phyloP scores from a whole-genome alignment of 2,113 vertebrate species.

The Nothoprocta perdicaria region DNA sequence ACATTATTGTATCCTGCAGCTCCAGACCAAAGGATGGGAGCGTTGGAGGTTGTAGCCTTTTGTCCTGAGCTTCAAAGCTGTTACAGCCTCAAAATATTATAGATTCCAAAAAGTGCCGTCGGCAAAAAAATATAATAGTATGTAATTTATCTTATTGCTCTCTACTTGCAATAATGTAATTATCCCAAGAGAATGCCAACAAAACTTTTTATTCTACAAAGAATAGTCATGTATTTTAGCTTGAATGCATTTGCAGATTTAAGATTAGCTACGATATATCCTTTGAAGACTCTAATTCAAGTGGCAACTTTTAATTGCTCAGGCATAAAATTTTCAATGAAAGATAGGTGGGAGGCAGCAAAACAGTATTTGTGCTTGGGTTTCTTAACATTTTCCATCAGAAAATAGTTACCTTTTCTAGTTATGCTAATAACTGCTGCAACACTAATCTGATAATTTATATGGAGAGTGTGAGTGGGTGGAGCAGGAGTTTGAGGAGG shows the following conservation, averaged over 20 bases:
- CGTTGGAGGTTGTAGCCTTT: background rate
- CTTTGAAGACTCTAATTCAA: background rate
- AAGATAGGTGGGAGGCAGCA: background rate
- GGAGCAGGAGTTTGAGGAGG: background rate
- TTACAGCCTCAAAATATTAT: background rate
- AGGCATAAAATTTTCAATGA: background rate
- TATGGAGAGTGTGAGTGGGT: background rate
- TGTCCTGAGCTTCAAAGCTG: background rate
- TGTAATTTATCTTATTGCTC: background rate
- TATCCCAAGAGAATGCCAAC: background rate
- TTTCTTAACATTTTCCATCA: background rate
- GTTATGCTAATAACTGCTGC: background rate
- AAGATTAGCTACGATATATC: background rate
- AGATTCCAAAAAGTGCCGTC: background rate
- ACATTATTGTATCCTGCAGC: background rate
- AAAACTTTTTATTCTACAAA: background rate
- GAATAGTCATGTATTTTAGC: background rate
- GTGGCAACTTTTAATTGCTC: background rate
- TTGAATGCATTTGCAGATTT: constrained; percentile 1
- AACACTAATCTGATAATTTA: background rate
- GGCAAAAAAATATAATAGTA: background rate
- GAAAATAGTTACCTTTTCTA: background rate
- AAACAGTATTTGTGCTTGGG: background rate
- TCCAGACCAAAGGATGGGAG: background rate
- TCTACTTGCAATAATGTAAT: background rate